Conservation (phyloP, 2,888 invertebrate species). For the Disparrhopalites patrizii region DNA sequence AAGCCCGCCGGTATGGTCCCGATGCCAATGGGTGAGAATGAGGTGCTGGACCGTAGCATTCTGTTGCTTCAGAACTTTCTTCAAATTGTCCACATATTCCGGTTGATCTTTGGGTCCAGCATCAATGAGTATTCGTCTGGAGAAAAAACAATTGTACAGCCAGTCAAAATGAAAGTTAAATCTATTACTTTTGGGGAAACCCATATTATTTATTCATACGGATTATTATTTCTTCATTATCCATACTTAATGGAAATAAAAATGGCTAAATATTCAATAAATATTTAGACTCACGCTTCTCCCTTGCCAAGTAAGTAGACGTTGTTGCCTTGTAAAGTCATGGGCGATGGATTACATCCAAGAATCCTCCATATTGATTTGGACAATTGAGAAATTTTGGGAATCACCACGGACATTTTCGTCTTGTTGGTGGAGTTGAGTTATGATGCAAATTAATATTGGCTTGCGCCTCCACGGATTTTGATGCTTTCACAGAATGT, state of each 20-base stretch:
- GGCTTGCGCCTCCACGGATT: too few relatives aligned
- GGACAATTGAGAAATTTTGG: conserved; percentile 74
- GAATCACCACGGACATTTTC: conserved; percentile 56
- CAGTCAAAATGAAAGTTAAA: too few relatives aligned
- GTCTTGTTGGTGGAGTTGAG: too few relatives aligned
- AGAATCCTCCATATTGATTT: conserved; percentile 77
- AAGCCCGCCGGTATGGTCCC: conserved; percentile 90
- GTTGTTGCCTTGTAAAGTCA: conserved; percentile 99
- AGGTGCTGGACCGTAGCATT: conserved; percentile 75
- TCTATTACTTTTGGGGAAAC: too few relatives aligned
- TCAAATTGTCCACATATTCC: conserved; percentile 72
- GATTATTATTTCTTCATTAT: neutral
- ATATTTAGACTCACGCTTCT: conserved; percentile 59
- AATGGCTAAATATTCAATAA: neutral
- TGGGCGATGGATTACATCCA: conserved; percentile 91
- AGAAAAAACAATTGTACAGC: too few relatives aligned
- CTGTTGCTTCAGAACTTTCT: conserved; percentile 66
- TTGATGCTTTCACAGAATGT: too few relatives aligned
- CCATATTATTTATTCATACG: too few relatives aligned
- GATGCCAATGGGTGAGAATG: conserved; percentile 93
- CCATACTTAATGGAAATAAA: neutral
- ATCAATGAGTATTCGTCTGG: conserved; percentile 84
- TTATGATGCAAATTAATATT: too few relatives aligned
- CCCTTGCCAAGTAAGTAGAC: conserved; percentile 94
- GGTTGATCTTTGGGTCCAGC: conserved; percentile 77